These are phyloP conservation scores for Drosophila tsacasi DNA, from an alignment of 1,140 invertebrate species.

Conservation along the genomic window DNA sequence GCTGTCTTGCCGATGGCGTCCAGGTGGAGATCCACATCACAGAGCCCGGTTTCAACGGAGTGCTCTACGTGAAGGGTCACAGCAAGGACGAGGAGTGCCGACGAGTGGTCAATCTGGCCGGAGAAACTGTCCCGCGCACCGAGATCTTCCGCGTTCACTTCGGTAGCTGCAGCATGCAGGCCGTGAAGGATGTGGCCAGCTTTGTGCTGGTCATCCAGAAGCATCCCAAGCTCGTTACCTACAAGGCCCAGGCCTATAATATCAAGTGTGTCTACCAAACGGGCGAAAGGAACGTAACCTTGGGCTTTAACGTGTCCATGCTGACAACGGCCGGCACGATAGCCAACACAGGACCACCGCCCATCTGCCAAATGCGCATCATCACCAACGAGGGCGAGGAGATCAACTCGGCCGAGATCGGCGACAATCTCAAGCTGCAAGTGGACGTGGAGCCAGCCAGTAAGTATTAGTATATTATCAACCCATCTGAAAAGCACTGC, in stretches of 20 bases:
- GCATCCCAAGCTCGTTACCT: conserved; percentile 97
- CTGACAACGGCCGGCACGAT: conserved; percentile 97
- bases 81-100: conserved; percentile 96
- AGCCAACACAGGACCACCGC: conserved; percentile 97
- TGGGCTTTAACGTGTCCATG: conserved; percentile 98
- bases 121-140: conserved; percentile 88
- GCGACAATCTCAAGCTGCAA: conserved; percentile 95
- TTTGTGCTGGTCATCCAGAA: conserved; percentile 97
- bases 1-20: conserved; percentile 95
- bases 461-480: conserved; percentile 85
- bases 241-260: conserved; percentile 97
- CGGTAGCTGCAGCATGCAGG: conserved; percentile 95
- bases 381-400: conserved; percentile 94
- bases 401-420: conserved; percentile 96
- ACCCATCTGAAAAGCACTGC: neutral
- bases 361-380: conserved; percentile 96
- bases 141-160: conserved; percentile 96
- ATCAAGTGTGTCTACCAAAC: conserved; percentile 98
- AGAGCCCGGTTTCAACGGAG: conserved; percentile 93
- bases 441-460: conserved; percentile 96
- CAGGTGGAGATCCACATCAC: conserved; percentile 93
- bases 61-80: conserved; percentile 97
- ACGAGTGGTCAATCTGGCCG: conserved; percentile 90
- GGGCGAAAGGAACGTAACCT: conserved; percentile 95
- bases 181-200: conserved; percentile 95